A percentile compares a stretch with the other conserved stretches of the same genome.
These are phyloP conservation scores for Heliothis subflexa DNA, from an alignment of 1,140 invertebrate species.

Conservation along the genomic window DNA sequence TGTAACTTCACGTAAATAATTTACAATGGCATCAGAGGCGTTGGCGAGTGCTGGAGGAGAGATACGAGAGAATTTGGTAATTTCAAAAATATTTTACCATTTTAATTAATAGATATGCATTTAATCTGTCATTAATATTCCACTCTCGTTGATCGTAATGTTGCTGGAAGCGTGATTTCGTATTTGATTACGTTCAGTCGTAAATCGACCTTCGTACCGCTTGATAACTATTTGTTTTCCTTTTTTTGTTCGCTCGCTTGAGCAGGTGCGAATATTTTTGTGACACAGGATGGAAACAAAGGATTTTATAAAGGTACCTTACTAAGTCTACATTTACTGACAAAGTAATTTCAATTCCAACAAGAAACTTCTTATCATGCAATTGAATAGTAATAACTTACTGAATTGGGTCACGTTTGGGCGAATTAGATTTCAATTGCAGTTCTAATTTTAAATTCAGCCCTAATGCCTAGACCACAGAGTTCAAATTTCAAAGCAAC, in stretches of 20 bases:
- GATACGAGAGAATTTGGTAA: slow-evolving; percentile 80
- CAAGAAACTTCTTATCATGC: slow-evolving; percentile 6
- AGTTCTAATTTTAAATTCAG: background rate
- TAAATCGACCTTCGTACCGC: slow-evolving; percentile 20
- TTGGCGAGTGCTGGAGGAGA: slow-evolving; percentile 63
- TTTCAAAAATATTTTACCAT: slow-evolving; percentile 44
- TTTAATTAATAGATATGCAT: slow-evolving; percentile 11
- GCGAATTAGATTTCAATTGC: background rate
- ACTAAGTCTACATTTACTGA: background rate
- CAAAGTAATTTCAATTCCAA: background rate
- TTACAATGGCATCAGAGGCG: slow-evolving; percentile 69
- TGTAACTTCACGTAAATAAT: background rate
- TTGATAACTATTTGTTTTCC: slow-evolving; percentile 19
- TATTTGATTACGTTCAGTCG: slow-evolving; percentile 12
- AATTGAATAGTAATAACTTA: slow-evolving; percentile 2
- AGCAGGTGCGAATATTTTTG: background rate
- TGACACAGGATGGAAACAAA: too few relatives aligned
- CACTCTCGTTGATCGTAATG: background rate
- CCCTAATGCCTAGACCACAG: background rate
- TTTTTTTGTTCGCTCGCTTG: slow-evolving; percentile 5
- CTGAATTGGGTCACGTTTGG: slow-evolving; percentile 18
- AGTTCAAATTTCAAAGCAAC: background rate
- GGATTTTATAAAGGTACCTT: background rate
- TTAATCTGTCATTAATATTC: slow-evolving; percentile 9
- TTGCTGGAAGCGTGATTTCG: slow-evolving; percentile 4